Conservation (phyloP, 2,797 vertebrate genomes). For the Oceanodroma leucorhoa region DNA sequence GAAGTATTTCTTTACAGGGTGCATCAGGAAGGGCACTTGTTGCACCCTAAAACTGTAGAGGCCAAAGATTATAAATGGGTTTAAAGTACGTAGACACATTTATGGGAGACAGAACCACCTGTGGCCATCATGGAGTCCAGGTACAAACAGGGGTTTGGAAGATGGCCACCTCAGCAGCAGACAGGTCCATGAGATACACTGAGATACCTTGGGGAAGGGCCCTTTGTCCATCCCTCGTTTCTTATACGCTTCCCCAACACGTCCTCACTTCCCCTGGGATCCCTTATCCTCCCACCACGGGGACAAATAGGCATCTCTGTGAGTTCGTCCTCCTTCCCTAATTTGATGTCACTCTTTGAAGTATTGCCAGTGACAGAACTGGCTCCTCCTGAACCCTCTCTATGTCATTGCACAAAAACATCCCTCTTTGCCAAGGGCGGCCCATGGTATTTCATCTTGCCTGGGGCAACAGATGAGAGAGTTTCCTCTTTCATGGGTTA, state of each 20-base stretch:
- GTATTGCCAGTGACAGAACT: neutral
- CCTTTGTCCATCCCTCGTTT: neutral
- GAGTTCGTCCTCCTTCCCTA: neutral
- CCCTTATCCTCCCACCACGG: neutral
- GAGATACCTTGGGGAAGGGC: neutral
- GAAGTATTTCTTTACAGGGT: neutral
- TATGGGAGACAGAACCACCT: neutral
- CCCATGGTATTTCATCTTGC: neutral
- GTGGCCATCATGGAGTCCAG: neutral
- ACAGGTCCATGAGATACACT: neutral
- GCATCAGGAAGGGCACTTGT: neutral
- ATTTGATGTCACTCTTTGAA: neutral
- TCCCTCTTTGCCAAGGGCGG: neutral
- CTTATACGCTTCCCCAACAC: fast-evolving
- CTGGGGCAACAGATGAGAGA: constrained; percentile 1
- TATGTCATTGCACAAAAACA: neutral
- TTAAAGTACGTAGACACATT: neutral
- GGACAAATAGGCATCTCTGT: neutral
- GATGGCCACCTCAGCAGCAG: neutral
- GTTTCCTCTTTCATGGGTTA: constrained; percentile 18
- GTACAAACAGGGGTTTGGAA: neutral
- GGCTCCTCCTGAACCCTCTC: neutral
- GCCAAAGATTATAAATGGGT: neutral
- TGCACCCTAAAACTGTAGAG: neutral
- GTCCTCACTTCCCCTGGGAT: neutral